Evolutionary conservation across 2,113 vertebrate genomes (phyloP).

Genomic region (Hylia prasina): DNA sequence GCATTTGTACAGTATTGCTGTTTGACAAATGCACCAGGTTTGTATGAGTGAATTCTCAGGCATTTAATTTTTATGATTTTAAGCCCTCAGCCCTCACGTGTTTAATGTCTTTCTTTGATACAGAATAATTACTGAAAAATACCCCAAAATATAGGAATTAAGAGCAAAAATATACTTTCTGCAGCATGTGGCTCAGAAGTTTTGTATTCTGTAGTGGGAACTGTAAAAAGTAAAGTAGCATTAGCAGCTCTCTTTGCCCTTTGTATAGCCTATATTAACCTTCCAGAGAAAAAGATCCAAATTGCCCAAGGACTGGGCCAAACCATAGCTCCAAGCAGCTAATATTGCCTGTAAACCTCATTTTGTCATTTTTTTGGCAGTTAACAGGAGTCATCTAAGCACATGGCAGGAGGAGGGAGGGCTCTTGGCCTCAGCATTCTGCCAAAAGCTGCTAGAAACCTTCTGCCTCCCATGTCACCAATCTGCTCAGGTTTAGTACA

Average conservation of each 20-base stretch:
- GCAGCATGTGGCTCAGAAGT: neutral
- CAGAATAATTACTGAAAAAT: neutral
- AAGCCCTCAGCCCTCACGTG: neutral
- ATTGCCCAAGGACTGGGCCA: neutral
- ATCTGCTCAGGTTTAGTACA: neutral
- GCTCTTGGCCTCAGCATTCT: neutral
- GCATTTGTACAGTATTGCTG: neutral
- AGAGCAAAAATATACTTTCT: neutral
- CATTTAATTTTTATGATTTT: neutral
- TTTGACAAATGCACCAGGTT: neutral
- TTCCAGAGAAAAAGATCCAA: neutral
- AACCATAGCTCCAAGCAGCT: neutral
- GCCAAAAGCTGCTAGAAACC: conserved; percentile 1
- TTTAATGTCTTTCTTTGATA: neutral
- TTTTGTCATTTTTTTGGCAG: conserved; percentile 37
- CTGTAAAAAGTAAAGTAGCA: neutral
- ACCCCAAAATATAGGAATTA: neutral
- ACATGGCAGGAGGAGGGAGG: neutral
- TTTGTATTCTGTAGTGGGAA: neutral
- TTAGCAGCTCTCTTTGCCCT: neutral
- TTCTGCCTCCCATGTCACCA: neutral
- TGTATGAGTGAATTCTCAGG: neutral
- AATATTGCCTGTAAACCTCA: neutral
- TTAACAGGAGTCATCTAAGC: neutral
- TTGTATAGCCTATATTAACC: neutral